These are phyloP conservation scores for Therioaphis trifolii DNA, from an alignment of 2,888 invertebrate genomes.

Conservation along the genomic window DNA sequence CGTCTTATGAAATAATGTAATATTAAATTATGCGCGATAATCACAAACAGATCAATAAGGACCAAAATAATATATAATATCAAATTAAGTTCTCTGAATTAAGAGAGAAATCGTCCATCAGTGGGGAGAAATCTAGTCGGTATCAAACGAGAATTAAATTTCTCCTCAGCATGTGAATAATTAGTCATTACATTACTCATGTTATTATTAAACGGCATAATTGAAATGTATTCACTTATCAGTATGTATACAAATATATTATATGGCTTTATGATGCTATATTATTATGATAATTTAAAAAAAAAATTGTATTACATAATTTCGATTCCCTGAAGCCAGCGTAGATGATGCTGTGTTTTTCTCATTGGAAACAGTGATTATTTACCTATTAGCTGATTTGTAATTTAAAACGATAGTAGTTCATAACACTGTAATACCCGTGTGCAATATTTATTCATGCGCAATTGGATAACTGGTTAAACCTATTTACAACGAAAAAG, in stretches of 20 bases:
- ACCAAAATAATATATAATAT: no score
- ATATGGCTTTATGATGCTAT: not conserved
- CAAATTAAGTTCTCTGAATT: not conserved
- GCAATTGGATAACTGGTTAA: not conserved
- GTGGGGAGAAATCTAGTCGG: slow-evolving; percentile 24
- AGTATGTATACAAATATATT: no score
- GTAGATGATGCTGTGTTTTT: not conserved
- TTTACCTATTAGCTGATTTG: not conserved
- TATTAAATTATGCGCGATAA: no score
- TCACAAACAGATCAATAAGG: no score
- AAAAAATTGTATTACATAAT: not conserved
- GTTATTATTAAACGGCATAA: not conserved
- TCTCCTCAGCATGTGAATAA: slow-evolving; percentile 37
- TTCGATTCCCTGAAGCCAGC: not conserved
- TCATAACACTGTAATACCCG: not conserved
- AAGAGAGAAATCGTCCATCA: slow-evolving; percentile 35
- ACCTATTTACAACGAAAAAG: not conserved
- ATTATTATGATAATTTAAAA: no score
- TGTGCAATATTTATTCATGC: not conserved
- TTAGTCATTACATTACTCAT: not conserved
- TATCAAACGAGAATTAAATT: slow-evolving; percentile 38
- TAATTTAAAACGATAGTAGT: not conserved
- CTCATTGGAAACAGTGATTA: not conserved
- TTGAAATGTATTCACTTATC: not conserved
- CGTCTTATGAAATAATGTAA: no score